Conservation (phyloP, 2,797 vertebrate species). For the Bradypus variegatus region DNA sequence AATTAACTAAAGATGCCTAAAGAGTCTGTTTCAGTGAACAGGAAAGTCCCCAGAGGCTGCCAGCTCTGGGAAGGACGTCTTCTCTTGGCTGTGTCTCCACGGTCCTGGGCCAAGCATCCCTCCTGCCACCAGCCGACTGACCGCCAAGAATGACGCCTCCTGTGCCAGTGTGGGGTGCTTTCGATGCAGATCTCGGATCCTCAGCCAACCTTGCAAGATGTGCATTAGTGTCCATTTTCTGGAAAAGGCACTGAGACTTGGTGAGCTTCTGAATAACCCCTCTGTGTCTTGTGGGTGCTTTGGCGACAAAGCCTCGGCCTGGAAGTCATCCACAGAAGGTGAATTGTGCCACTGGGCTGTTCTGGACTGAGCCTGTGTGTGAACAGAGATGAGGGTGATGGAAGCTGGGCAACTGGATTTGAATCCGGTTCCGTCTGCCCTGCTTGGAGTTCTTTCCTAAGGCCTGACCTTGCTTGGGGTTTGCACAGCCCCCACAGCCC, state of each 20-base stretch:
- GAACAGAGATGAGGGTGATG: not conserved
- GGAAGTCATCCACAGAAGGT: not conserved
- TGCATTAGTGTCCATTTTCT: not conserved
- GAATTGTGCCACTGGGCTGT: too few relatives aligned
- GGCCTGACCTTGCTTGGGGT: not conserved
- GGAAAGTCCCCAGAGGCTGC: not conserved
- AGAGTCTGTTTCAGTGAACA: not conserved
- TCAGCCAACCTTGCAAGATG: fast-evolving
- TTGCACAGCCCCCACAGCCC: not conserved
- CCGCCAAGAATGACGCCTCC: too few relatives aligned
- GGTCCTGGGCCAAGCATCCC: too few relatives aligned
- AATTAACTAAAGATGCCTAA: not conserved
- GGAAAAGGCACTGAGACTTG: not conserved
- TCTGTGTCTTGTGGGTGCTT: too few relatives aligned
- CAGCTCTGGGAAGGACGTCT: not conserved
- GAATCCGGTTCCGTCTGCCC: not conserved
- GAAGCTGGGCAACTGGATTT: not conserved
- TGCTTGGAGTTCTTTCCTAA: not conserved
- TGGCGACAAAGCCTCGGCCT: not conserved
- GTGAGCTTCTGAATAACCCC: not conserved
- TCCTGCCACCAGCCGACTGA: not conserved
- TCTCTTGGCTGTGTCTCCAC: too few relatives aligned
- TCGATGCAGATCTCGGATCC: fast-evolving
- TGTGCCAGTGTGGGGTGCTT: fast-evolving
- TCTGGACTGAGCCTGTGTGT: not conserved